Conservation (phyloP, 1,140 invertebrate genomes). For the Ditylenchus dipsaci region DNA sequence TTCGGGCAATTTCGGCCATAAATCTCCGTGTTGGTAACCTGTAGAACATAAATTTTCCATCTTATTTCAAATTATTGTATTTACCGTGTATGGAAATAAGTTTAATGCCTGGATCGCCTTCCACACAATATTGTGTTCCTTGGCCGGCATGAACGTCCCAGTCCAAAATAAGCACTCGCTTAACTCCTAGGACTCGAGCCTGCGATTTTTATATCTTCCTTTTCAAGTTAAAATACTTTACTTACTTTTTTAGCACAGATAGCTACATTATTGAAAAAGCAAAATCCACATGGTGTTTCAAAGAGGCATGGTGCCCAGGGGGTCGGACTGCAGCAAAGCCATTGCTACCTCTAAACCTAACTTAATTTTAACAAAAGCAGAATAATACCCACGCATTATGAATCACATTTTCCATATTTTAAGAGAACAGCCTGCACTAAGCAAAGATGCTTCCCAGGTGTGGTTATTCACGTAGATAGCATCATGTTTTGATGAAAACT, state of each 20-base stretch:
- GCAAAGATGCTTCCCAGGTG: slow-evolving; percentile 39
- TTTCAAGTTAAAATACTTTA: background rate
- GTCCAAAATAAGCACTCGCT: slow-evolving; percentile 68
- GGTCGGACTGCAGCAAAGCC: slow-evolving; percentile 63
- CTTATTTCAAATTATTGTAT: background rate
- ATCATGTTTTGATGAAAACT: slow-evolving; percentile 36
- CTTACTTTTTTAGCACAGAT: slow-evolving; percentile 72
- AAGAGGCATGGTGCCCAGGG: slow-evolving; percentile 94
- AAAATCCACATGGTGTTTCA: slow-evolving; percentile 80
- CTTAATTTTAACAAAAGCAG: background rate
- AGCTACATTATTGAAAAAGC: slow-evolving; percentile 93
- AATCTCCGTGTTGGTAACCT: slow-evolving; percentile 77
- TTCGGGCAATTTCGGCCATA: slow-evolving; percentile 86
- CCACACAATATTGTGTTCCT: slow-evolving; percentile 89
- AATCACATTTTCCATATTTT: slow-evolving; percentile 1
- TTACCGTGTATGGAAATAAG: slow-evolving; percentile 91
- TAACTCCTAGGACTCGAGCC: slow-evolving; percentile 19
- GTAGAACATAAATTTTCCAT: background rate
- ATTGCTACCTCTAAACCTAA: slow-evolving; percentile 15
- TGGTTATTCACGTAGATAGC: slow-evolving; percentile 52
- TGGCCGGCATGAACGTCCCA: slow-evolving; percentile 96
- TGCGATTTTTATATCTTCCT: slow-evolving; percentile 9
- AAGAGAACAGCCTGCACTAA: background rate
- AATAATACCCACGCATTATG: background rate
- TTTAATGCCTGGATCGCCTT: slow-evolving; percentile 76